Evolutionary conservation across 2,888 invertebrate species (phyloP), one percentile per base, ranked within the genome.

Genomic region (Drosophila glabriapex): DNA sequence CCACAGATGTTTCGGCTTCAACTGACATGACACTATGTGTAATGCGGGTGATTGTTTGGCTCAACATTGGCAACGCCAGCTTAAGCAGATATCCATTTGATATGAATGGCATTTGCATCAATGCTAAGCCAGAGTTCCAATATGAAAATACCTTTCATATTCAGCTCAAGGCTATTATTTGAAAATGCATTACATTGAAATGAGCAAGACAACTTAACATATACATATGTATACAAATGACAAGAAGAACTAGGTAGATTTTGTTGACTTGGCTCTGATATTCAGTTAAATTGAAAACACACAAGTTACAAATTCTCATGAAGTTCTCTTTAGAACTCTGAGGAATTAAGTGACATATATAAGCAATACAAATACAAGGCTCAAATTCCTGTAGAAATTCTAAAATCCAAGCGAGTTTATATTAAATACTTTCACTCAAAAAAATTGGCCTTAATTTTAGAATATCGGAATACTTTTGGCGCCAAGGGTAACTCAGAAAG

Each of bases 41-140:
- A 58, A 76, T 71, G 71, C 59, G 49, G 63, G 31, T 54, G 61
- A 70, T 70, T 76, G 68, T 49, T 50, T n/a, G 52, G 29, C 28
- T 59, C 19, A 54, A 37, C 33, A 35, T 54, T 50, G 12, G 14
- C 12, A 59, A 31, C 12, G 35, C 52, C 25, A 60, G 56, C 50
- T 46, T 50, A 50, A 62, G n/a, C 46, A 60, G 22, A 63, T 73
- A 56, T 41, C n/a, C 31, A 62, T 73, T 68, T 61, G 46, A 53
- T 49, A 46, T 76, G 73, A 61, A 72, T 63, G 65, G 31, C 75
- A 68, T 49, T 59, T 64, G 29, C 28, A 37, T 14, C 35, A 49
- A 46, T 65, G 67, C 53, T 19, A 14, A 29, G n/a, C 12, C 12
- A 43, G 29, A 52, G n/a, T 4, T 19, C n/a, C 39, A 56, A 39